Base-by-base conservation (phyloP, 92 coral and sea anemone species). In the Blastomussa wellsi region DNA sequence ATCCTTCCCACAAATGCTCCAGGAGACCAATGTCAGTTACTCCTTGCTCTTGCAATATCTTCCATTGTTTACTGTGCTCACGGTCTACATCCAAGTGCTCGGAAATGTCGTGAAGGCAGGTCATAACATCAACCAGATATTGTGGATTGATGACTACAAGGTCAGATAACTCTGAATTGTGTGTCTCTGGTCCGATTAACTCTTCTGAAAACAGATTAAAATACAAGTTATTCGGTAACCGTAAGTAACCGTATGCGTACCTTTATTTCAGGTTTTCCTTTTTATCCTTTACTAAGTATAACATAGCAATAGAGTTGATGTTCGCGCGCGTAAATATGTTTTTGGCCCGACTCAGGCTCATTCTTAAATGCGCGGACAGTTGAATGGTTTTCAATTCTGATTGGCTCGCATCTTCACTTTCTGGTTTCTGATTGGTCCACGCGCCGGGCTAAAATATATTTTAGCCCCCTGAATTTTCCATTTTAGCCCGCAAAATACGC, bases 71-170 rank as follows among this genome's bases (percentile, higher is more conserved):
- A 39, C 66, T 48, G 33, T 78, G 86, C 60, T 83, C 89, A 35
- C 93, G 93, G 20, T 81, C 85, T 8, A 74, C 81, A 55, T 72
- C 79, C 72, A 77, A 29, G 20, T 69, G 60, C 1, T 52, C 48
- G 42, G 80, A 75, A n/a, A 90, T 90, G 7, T 92, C 95, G 64
- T 92, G 91, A 64, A 92, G 48, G 28, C 91, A 35, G 28, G 95
- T 92, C 95, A 92, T 92, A 35, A 92, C 91, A 71, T 92, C 86
- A 37, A 92, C 95, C 33, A 92, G 90, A 64, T 80, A 84, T 74
- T 92, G 95, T 6, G 95, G 95, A 24, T 88, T 82, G 41, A 92
- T 70, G 31, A 92, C 93, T 14, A 90, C 95, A 11, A 57, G 36
- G 37, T 90, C 91, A 14, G 39, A 55, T 1, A 86, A n/a, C 29